These are phyloP conservation scores for Marcusenius ussheri DNA, from an alignment of 2,113 vertebrate genomes.

Conservation along the genomic window DNA sequence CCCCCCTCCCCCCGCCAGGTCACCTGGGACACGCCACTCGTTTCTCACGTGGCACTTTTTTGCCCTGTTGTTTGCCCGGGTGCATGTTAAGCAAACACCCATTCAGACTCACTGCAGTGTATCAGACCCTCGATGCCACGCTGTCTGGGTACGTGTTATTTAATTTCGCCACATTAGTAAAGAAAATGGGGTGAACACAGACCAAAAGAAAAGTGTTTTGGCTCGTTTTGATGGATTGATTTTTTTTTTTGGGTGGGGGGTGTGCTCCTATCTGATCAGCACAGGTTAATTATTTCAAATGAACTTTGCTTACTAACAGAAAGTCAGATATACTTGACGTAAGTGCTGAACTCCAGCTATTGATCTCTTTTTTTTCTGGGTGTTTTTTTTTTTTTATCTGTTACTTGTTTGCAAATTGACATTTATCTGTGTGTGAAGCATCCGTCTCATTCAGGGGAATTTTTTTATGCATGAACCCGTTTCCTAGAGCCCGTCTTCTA, in stretches of 20 bases:
- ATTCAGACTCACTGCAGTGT: not conserved
- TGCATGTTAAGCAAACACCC: not conserved
- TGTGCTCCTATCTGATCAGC: not conserved
- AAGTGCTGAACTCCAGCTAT: not conserved
- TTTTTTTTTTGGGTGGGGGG: not conserved
- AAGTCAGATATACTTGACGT: not conserved
- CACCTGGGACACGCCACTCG: not conserved
- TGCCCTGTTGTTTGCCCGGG: not conserved
- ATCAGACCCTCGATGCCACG: not conserved
- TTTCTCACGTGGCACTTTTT: not conserved
- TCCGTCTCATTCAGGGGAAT: not conserved
- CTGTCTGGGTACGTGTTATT: not conserved
- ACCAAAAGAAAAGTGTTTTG: not conserved
- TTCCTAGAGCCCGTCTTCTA: not conserved
- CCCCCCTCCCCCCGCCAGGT: not conserved
- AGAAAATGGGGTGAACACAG: not conserved
- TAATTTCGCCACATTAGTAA: not conserved
- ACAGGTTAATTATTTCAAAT: not conserved
- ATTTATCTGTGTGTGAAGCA: not conserved
- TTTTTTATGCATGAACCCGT: not conserved
- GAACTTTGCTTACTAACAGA: constrained; percentile 17
- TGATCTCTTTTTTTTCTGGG: not conserved
- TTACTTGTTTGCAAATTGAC: not conserved
- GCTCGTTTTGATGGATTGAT: not conserved
- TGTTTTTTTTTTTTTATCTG: not conserved